These are phyloP conservation scores for Anticlea derivata DNA, from an alignment of 2,888 invertebrate species.

Conservation along the genomic window DNA sequence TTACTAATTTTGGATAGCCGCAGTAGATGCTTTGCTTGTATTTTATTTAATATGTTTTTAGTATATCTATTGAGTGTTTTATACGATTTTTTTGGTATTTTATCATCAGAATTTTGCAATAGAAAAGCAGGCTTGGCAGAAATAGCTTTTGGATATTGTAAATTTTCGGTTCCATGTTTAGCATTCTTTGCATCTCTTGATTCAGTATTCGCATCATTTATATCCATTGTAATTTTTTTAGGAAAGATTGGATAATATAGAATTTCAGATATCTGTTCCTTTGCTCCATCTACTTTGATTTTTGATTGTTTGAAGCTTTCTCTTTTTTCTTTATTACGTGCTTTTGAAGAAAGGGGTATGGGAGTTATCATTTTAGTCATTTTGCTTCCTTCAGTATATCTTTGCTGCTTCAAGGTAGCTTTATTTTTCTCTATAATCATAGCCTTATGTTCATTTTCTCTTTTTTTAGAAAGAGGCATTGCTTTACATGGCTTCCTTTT, in stretches of 20 bases:
- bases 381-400: background rate
- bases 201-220: background rate
- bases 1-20: background rate
- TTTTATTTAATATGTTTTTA: slow-evolving; percentile 1
- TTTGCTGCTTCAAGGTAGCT: background rate
- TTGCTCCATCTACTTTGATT: background rate
- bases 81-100: background rate
- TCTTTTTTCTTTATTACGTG: background rate
- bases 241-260: background rate
- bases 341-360: background rate
- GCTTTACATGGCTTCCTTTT: background rate
- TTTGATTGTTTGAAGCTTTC: background rate
- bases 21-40: background rate
- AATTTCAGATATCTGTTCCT: background rate
- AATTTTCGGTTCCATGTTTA: background rate
- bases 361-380: background rate
- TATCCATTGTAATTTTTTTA: background rate
- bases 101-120: background rate
- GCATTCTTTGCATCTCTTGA: background rate
- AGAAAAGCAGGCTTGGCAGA: background rate
- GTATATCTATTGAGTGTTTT: slow-evolving; percentile 10
- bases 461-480: background rate
- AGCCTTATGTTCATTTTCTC: background rate
- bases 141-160: background rate
- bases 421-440: background rate